A percentile compares a stretch with the other conserved stretches of the same genome.
Evolutionary conservation across 2,113 vertebrate species (phyloP).

Genomic region (Saimiri boliviensis): DNA sequence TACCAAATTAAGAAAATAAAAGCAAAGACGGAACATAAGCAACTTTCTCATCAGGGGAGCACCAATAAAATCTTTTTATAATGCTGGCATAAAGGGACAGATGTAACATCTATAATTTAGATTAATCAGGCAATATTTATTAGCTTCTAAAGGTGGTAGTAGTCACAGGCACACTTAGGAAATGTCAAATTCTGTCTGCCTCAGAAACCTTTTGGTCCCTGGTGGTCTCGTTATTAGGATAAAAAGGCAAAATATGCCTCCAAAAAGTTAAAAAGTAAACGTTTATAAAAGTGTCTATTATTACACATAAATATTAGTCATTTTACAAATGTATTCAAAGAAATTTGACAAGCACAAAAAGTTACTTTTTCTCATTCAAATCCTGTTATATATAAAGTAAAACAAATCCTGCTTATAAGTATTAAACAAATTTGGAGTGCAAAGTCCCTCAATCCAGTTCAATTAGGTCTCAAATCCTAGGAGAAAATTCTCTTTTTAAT

Average conservation of each 20-base stretch:
- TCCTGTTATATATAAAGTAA: not conserved
- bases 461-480: not conserved
- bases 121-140: conserved; percentile 18
- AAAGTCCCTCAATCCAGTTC: not conserved
- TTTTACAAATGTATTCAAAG: not conserved
- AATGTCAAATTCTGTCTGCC: conserved; percentile 21
- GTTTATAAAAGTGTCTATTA: not conserved
- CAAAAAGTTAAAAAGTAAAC: not conserved
- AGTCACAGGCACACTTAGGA: conserved; percentile 32
- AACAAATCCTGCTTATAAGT: too few relatives aligned
- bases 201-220: not conserved
- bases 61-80: not conserved
- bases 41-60: not conserved
- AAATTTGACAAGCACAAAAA: not conserved
- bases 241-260: not conserved
- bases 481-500: not conserved
- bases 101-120: not conserved
- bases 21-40: not conserved
- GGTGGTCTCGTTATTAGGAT: not conserved
- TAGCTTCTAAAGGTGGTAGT: not conserved
- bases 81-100: not conserved
- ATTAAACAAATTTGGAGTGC: not conserved
- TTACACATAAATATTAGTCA: not conserved
- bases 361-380: not conserved
- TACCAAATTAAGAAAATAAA: not conserved